Conservation (phyloP, 2,888 invertebrate species). For the Scaptomyza polygonia region DNA sequence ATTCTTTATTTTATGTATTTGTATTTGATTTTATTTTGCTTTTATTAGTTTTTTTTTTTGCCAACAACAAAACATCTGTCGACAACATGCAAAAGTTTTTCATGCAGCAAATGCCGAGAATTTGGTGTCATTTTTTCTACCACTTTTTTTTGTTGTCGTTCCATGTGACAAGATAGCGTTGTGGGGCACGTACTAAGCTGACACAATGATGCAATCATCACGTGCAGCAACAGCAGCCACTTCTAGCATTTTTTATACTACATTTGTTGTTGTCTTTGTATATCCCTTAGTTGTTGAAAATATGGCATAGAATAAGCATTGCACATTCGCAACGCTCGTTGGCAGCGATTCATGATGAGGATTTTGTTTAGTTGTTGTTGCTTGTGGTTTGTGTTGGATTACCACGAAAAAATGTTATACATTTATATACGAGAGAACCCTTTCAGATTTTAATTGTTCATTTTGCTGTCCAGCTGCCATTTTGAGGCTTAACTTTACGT, state of each 20-base stretch:
- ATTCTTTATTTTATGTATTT: not conserved
- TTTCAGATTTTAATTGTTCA: conserved; percentile 75
- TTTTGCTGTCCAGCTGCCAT: conserved; percentile 58
- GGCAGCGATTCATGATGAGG: conserved; percentile 62
- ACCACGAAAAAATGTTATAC: conserved; percentile 47
- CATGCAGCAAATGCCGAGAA: conserved; percentile 65
- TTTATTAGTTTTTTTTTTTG: conserved; percentile 10
- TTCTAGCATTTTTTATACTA: conserved; percentile 49
- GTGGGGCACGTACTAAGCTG: conserved; percentile 82
- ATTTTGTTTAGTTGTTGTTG: conserved; percentile 54
- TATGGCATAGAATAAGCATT: conserved; percentile 52
- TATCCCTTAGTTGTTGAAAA: conserved; percentile 29
- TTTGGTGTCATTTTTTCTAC: conserved; percentile 79
- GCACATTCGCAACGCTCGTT: conserved; percentile 66
- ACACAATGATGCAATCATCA: conserved; percentile 83
- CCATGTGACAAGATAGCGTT: conserved; percentile 69
- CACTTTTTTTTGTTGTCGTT: conserved; percentile 70
- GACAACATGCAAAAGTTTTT: conserved; percentile 62
- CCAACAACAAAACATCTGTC: conserved; percentile 56
- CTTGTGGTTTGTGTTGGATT: conserved; percentile 66
- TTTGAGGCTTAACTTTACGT: conserved; percentile 70
- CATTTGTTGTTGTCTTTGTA: conserved; percentile 32
- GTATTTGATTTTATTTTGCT: not conserved
- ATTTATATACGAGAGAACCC: conserved; percentile 50
- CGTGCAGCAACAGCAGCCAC: conserved; percentile 65